Evolutionary conservation across 2,113 vertebrate species (phyloP), one percentile per base, ranked within the genome.

Genomic region (Microtus oregoni): DNA sequence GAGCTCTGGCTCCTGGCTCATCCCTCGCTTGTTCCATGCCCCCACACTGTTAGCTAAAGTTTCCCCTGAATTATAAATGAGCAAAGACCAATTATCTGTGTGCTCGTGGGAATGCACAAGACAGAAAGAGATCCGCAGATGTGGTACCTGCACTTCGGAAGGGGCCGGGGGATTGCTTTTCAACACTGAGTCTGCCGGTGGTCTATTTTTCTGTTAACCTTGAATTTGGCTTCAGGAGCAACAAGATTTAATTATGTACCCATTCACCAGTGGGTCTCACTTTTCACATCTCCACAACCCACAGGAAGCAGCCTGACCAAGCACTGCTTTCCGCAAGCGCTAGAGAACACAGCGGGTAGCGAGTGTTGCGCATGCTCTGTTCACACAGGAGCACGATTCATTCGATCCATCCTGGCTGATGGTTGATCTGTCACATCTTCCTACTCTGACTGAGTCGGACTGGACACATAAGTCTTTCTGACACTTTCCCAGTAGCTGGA

Each of bases 1-100:
- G 26, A 7, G 55, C 77, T 85, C 85, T 75, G 58, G 72, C 44
- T 91, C 52, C 7, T 9, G 41, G n/a, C 72, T 77, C 63, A 8
- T 20, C 73, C 38, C 72, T 65, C 58, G 50, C 70, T 73, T 32
- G 11, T 73, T 70, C 58, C 28, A 2, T n/a, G 91, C 68, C 61
- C 72, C 87, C 88, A 75, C 2, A 41, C 14, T 52, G 61, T 90
- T n/a, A 92, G 76, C 68, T 91, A 86, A 78, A 52, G 10, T 79
- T 86, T 89, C 85, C 63, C 47, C 95, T 58, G 77, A 92, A 86
- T 92, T 94, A 91, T 79, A 86, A 97, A 92, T 75, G 77, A 92
- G 47, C 77, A 47, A 55, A 94, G 89, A 68, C 86, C 91, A 94
- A 79, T 89, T 68, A 68, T 58, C 76, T 17, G 5, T 75, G 26